phyloP scores from a whole-genome alignment of 2,113 vertebrate genomes.

The Chaetops frenatus region DNA sequence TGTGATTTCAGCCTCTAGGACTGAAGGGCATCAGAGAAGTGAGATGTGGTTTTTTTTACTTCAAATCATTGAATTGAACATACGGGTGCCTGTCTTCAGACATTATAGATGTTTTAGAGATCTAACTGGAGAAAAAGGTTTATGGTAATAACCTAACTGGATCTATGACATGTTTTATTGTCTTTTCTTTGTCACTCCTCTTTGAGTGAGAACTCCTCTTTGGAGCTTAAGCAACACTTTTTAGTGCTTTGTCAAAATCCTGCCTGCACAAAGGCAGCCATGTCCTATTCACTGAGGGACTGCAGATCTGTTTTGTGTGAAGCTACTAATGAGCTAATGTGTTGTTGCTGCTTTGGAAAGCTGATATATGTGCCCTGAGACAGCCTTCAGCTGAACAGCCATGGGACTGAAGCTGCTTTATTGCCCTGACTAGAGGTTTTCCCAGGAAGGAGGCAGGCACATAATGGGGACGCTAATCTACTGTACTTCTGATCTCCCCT shows the following conservation, averaged over 20 bases:
- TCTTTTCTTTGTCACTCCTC: background rate
- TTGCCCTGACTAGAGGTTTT: background rate
- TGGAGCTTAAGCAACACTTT: background rate
- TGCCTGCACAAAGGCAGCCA: background rate
- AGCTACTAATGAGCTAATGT: background rate
- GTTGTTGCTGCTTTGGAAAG: background rate
- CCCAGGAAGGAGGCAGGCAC: background rate
- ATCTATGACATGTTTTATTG: background rate
- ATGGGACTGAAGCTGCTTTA: background rate
- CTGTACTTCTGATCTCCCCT: conserved; percentile 32
- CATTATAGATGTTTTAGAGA: background rate
- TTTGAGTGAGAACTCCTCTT: too few relatives aligned
- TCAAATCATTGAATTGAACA: background rate
- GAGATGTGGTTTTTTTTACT: background rate
- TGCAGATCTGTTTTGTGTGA: background rate
- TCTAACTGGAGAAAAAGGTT: background rate
- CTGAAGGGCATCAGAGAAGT: background rate
- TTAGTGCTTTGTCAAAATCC: background rate
- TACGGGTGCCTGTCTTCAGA: background rate
- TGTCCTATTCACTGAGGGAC: background rate
- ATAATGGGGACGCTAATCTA: background rate
- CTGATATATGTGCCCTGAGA: background rate
- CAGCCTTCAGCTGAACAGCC: background rate
- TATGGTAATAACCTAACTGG: background rate
- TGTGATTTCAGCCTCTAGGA: background rate